These are phyloP conservation scores for Oxygymnocypris stewartii DNA, from an alignment of 2,113 vertebrate genomes.

Conservation along the genomic window DNA sequence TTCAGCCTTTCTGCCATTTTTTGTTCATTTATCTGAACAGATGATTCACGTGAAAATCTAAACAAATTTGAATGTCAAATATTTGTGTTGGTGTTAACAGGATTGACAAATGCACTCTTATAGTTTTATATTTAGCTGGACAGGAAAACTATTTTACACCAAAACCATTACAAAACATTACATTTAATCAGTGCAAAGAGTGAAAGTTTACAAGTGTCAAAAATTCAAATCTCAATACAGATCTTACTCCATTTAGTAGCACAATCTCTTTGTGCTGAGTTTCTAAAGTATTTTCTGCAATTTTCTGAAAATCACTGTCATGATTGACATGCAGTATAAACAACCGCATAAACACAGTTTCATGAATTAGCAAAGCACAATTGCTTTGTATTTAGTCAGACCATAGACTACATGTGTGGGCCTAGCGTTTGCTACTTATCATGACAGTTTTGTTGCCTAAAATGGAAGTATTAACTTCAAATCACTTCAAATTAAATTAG, in stretches of 20 bases:
- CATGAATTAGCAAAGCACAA: slow-evolving; percentile 35
- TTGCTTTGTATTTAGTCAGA: slow-evolving; percentile 43
- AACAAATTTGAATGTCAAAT: not conserved
- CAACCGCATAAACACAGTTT: slow-evolving; percentile 8
- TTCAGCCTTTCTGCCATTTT: not conserved
- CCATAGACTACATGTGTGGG: slow-evolving; percentile 20
- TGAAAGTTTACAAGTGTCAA: not conserved
- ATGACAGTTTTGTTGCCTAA: slow-evolving; percentile 4
- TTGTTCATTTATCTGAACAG: not conserved
- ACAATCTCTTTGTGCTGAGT: slow-evolving; percentile 28
- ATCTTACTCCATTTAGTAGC: slow-evolving; percentile 14
- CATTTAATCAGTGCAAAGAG: not conserved
- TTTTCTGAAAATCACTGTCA: slow-evolving; percentile 34
- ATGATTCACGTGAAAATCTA: not conserved
- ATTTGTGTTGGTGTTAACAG: not conserved
- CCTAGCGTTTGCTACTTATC: slow-evolving; percentile 25
- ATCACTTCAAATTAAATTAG: slow-evolving; percentile 51
- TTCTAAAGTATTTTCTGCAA: slow-evolving; percentile 43
- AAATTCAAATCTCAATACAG: slow-evolving; percentile 11
- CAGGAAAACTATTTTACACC: not conserved
- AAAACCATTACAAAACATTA: not conserved
- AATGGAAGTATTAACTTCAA: slow-evolving; percentile 35
- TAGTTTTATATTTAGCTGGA: not conserved
- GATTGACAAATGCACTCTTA: not conserved
- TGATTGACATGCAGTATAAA: slow-evolving; percentile 44